Evolutionary conservation across 2,113 vertebrate species (phyloP), one percentile per base, ranked within the genome.

Genomic region (Apistogramma diplotaenia): DNA sequence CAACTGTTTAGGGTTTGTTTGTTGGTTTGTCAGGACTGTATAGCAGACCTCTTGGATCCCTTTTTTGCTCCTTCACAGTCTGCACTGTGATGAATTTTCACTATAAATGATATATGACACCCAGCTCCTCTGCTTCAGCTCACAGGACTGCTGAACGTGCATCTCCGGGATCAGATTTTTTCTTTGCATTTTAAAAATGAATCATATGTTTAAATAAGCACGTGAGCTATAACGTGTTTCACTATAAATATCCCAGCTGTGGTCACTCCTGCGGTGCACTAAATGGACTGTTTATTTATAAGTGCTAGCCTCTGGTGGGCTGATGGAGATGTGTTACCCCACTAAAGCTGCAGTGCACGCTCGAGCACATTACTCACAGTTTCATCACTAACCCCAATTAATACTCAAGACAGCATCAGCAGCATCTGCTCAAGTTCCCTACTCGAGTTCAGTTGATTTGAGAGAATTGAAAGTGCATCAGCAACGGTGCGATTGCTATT

Each of bases 341-440:
- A 11, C 58, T 81, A 49, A 75, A 18, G 5, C 77, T 75, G 79
- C 81, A 67, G 43, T 76, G 74, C 81, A 81, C 21, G 19, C 82
- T 73, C 59, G 23, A 33, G 74, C 2, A 11, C 70, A 58, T 92
- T 92, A 70, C 93, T 90, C 83, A 16, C 67, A 79, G 58, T 93
- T 90, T 92, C 93, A 91, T 90, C 87, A 89, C 77, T 53, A 53
- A 21, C 25, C 61, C 82, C 79, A 85, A 89, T 93, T 91, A 90
- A 89, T 87, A 79, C 76, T 76, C 79, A 25, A 73, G 72, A 35
- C 78, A 1, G 72, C 79, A 73, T 91, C 81, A 25, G 76, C 74
- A 70, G 81, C 86, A 88, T 91, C 80, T 88, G 81, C 81, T 84
- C 31, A 6, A 78, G 55, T 59, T 86, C 61, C 82, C 83, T n/a